Evolutionary conservation across 1,140 invertebrate genomes (phyloP).

Genomic region (Zaprionus taronus): DNA sequence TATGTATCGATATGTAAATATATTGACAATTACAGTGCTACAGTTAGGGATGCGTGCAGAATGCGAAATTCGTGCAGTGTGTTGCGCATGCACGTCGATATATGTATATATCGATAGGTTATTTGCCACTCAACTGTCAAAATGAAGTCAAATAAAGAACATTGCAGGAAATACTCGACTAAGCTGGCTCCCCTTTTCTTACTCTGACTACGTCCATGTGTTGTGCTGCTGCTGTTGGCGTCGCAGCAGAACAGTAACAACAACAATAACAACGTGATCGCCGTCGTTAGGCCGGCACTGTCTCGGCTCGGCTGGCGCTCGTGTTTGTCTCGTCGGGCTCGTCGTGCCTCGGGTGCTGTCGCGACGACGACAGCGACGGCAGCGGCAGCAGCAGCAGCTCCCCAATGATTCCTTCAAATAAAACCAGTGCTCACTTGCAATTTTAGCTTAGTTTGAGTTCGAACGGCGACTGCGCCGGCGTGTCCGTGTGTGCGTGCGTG

Average conservation of each 20-base stretch:
- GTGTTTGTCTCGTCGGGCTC: conserved; percentile 20
- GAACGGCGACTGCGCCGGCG: conserved; percentile 61
- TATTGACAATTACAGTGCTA: too few relatives aligned
- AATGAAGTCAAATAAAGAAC: too few relatives aligned
- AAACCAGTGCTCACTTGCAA: conserved; percentile 63
- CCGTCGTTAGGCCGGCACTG: conserved; percentile 23
- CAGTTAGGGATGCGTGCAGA: too few relatives aligned
- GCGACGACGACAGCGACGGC: not conserved
- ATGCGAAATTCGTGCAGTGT: not conserved
- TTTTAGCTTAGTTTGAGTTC: conserved; percentile 71
- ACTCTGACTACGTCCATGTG: not conserved
- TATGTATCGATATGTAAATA: not conserved
- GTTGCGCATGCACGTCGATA: not conserved
- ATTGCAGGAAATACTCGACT: not conserved
- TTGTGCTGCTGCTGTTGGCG: conserved; percentile 4
- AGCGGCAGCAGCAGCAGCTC: conserved; percentile 22
- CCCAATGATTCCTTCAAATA: conserved; percentile 66
- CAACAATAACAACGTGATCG: conserved; percentile 13
- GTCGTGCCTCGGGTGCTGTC: not conserved
- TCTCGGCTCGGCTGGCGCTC: conserved; percentile 33
- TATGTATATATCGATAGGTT: not conserved
- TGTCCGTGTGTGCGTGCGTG: conserved; percentile 42
- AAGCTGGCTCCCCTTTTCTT: not conserved
- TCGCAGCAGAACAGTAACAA: conserved; percentile 19
- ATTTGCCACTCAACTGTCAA: too few relatives aligned